Evolutionary conservation across 2,888 invertebrate species (phyloP).

Genomic region (Athalia rosae): DNA sequence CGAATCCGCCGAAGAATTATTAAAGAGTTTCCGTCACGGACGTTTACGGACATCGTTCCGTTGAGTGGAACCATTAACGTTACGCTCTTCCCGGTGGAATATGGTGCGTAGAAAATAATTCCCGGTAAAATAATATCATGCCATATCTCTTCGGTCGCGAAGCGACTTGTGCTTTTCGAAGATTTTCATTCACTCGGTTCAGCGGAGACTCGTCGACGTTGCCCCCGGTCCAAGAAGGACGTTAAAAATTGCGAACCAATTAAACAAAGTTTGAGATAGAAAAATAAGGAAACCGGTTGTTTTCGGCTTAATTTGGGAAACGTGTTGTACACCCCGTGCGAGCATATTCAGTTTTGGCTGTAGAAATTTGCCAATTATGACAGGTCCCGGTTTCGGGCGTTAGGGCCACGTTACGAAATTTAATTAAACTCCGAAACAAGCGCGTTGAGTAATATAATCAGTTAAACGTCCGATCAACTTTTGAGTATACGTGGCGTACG

Average conservation of each 20-base stretch:
- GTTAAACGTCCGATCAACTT: slow-evolving; percentile 3
- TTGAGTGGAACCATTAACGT: slow-evolving; percentile 17
- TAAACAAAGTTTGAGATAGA: too few relatives aligned
- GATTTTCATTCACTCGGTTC: not conserved
- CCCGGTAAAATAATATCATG: slow-evolving; percentile 8
- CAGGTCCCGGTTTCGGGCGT: not conserved
- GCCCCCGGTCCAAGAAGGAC: too few relatives aligned
- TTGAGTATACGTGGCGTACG: too few relatives aligned
- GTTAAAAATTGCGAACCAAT: too few relatives aligned
- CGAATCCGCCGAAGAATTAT: slow-evolving; percentile 10
- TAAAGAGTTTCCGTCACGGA: slow-evolving; percentile 18
- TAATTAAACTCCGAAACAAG: slow-evolving; percentile 4
- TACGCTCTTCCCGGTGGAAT: slow-evolving; percentile 9
- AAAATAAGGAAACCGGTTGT: too few relatives aligned
- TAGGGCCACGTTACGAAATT: not conserved
- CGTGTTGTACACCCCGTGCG: too few relatives aligned
- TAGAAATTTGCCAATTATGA: too few relatives aligned
- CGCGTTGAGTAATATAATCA: slow-evolving; percentile 1
- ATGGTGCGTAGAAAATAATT: slow-evolving; percentile 30
- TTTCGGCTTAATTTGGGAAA: too few relatives aligned
- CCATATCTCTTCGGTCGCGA: not conserved
- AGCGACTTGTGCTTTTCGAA: slow-evolving; percentile 20
- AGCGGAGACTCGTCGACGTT: too few relatives aligned
- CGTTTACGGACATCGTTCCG: slow-evolving; percentile 28
- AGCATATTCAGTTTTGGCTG: too few relatives aligned